Evolutionary conservation across 2,888 invertebrate genomes (phyloP).

Genomic region (Acanthosepion pharaonis): DNA sequence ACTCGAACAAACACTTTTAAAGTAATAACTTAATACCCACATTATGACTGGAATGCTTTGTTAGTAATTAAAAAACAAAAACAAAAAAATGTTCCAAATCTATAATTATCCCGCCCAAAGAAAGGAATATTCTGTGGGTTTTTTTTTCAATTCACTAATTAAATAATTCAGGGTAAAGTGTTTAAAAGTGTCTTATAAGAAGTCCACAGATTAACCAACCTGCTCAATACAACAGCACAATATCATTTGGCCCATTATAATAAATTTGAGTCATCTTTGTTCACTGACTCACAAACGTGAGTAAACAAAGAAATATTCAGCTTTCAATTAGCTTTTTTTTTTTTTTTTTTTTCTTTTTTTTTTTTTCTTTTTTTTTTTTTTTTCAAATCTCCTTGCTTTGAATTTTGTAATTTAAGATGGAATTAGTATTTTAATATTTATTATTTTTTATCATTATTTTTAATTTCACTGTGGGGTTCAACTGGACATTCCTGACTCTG

Average conservation of each 20-base stretch:
- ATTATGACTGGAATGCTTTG: too few species aligned
- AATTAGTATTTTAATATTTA: neutral
- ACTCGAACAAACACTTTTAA: too few species aligned
- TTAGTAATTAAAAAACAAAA: too few species aligned
- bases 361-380: neutral
- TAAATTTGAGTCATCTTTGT: neutral
- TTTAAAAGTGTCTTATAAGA: neutral
- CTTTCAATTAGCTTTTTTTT: neutral
- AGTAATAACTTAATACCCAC: too few species aligned
- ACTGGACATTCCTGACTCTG: neutral
- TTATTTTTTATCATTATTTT: neutral
- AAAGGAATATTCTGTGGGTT: too few species aligned
- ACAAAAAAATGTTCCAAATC: too few species aligned
- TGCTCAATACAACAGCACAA: neutral
- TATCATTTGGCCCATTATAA: neutral
- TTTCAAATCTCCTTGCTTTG: neutral
- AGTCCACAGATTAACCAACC: neutral
- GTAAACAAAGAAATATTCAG: conserved; percentile 10
- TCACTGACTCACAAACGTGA: neutral
- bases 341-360: neutral
- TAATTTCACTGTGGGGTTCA: neutral
- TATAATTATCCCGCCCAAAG: too few species aligned
- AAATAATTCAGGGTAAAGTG: conserved; percentile 3
- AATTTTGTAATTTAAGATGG: neutral
- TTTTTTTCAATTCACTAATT: neutral